Percentiles rank a stretch among this genome's conserved stretches.
Conservation (phyloP, 2,888 invertebrate genomes). For the Pheosia tremula region DNA sequence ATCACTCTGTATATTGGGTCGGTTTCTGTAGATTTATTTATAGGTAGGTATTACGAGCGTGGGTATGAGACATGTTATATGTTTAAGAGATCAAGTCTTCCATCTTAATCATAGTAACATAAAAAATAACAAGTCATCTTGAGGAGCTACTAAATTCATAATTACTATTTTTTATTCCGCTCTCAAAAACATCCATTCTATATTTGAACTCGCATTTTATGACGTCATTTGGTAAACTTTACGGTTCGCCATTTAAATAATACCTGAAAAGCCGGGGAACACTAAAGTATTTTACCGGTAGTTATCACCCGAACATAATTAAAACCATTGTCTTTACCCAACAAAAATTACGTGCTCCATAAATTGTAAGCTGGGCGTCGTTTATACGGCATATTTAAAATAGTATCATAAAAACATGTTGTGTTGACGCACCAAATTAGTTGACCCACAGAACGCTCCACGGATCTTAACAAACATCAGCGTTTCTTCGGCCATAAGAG, state of each 20-base stretch:
- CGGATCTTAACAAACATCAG: neutral
- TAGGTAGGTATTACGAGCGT: too few relatives aligned
- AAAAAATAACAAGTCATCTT: too few relatives aligned
- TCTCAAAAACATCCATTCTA: neutral
- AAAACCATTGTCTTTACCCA: slow-evolving; percentile 77
- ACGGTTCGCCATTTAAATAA: slow-evolving; percentile 49
- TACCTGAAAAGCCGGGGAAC: slow-evolving; percentile 53
- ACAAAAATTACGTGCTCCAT: slow-evolving; percentile 74
- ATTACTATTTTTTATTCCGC: slow-evolving; percentile 18
- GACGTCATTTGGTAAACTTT: slow-evolving; percentile 28
- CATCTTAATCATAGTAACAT: too few relatives aligned
- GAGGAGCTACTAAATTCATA: neutral
- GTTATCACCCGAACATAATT: slow-evolving; percentile 78
- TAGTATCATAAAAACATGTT: slow-evolving; percentile 74
- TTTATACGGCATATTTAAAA: slow-evolving; percentile 80
- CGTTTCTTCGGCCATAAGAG: slow-evolving; percentile 21
- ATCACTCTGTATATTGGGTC: too few relatives aligned
- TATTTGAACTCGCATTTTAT: slow-evolving; percentile 24
- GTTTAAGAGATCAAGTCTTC: too few relatives aligned
- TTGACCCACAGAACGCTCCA: slow-evolving; percentile 14
- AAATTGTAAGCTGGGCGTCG: slow-evolving; percentile 57
- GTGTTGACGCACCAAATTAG: slow-evolving; percentile 52
- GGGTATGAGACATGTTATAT: too few relatives aligned
- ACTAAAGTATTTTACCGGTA: slow-evolving; percentile 64
- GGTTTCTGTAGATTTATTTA: too few relatives aligned